Conservation (phyloP, 2,888 invertebrate genomes). For the Empis livida region DNA sequence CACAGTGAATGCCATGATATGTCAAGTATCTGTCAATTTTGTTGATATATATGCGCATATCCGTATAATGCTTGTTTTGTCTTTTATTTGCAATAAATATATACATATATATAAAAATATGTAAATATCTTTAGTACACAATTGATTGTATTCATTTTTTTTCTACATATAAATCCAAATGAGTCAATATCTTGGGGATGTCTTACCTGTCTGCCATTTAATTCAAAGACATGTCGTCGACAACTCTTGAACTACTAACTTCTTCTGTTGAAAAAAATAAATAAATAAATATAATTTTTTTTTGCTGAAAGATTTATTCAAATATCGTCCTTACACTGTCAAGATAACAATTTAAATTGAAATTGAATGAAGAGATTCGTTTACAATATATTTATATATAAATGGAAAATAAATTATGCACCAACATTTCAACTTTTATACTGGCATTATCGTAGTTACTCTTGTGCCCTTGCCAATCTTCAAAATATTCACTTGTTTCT, state of each 20-base stretch:
- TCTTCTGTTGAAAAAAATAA: slow-evolving; percentile 3
- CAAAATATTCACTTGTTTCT: too few species aligned
- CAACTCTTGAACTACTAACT: slow-evolving; percentile 17
- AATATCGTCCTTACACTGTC: slow-evolving; percentile 29
- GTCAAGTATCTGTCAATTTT: not conserved
- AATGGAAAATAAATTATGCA: slow-evolving; percentile 1
- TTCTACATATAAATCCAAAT: too few species aligned
- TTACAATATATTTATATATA: slow-evolving; percentile 32
- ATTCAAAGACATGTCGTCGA: slow-evolving; percentile 22
- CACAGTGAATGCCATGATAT: slow-evolving; percentile 1
- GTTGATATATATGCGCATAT: too few species aligned
- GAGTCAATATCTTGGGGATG: slow-evolving; percentile 5
- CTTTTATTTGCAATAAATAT: not conserved
- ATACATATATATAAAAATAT: too few species aligned
- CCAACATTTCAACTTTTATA: too few species aligned
- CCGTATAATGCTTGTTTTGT: slow-evolving; percentile 3
- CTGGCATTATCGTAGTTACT: too few species aligned
- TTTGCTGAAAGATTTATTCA: slow-evolving; percentile 24
- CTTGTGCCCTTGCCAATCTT: too few species aligned
- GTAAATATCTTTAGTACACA: too few species aligned
- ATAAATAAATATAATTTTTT: slow-evolving; percentile 17
- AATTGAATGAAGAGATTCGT: slow-evolving; percentile 36
- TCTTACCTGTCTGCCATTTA: slow-evolving; percentile 18
- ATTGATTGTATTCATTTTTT: too few species aligned
- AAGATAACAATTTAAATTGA: slow-evolving; percentile 36